Evolutionary conservation across 2,113 vertebrate genomes (phyloP).

Genomic region (Malaclemys terrapin): DNA sequence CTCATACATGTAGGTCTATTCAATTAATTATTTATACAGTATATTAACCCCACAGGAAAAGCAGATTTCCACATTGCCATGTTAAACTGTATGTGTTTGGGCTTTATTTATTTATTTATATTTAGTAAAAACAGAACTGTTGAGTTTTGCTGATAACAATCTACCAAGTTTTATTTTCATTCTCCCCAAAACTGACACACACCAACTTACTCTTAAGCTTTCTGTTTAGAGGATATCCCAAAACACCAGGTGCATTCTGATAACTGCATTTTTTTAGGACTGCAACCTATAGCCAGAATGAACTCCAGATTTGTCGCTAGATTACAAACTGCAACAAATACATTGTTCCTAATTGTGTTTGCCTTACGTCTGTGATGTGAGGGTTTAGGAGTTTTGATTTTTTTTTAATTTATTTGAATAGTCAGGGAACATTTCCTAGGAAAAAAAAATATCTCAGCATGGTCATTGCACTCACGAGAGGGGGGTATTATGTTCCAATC

Average conservation of each 20-base stretch:
- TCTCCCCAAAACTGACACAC: neutral
- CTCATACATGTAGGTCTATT: neutral
- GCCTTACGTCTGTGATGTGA: neutral
- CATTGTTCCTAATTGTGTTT: rapidly evolving
- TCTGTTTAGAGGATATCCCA: rapidly evolving
- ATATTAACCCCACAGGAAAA: neutral
- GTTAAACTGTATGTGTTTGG: neutral
- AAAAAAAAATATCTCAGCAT: neutral
- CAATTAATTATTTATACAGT: neutral
- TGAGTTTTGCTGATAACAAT: neutral
- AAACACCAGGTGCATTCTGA: rapidly evolving
- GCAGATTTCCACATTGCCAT: neutral
- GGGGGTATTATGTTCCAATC: neutral
- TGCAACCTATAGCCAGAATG: neutral
- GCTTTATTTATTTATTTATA: constrained; percentile 31
- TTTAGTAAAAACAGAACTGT: neutral
- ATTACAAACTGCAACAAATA: neutral
- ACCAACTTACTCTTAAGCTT: rapidly evolving
- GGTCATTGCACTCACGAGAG: neutral
- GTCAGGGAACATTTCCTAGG: neutral
- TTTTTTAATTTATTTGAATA: neutral
- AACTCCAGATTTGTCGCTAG: neutral
- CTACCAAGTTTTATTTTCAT: neutral
- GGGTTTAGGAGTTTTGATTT: rapidly evolving
- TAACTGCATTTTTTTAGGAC: rapidly evolving